Base-by-base conservation (phyloP, 92 coral and sea anemone species). In the Parazoanthus darwini region DNA sequence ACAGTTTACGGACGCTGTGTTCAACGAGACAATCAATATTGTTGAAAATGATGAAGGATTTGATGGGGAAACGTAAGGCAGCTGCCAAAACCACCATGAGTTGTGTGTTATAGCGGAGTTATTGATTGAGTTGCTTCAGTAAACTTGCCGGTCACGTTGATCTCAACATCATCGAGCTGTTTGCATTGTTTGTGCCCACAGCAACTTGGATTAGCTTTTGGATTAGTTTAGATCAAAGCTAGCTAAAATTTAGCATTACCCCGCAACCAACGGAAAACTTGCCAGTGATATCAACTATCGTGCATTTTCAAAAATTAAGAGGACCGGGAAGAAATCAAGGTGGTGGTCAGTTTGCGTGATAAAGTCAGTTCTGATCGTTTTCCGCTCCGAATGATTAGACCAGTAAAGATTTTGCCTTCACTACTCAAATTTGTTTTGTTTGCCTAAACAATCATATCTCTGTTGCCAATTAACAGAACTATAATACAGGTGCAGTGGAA, bases 21-120 rank as follows among this genome's bases (percentile, higher is more conserved):
- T 97, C 88, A 97, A 97, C 73, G 99, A 97, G 84, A 97, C 99
- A 15, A 94, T 97, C 67, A 96, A 91, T 48, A 88, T 97, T 92
- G 92, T 75, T 76, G 99, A 97, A 86, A 94, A 93, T 81, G 97
- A 97, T n/a, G 98, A 94, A 93, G 98, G 97, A 86, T 93, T 97
- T 90, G 99, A 97, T 88, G 99, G 99, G 56, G 99, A 97, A 91
- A 95, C 99, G 97, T 96, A 93, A n/a, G n/a, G n/a, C 16, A 58
- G 66, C 66, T 58, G 23, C 66, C 66, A 58, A 58, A 58, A 58
- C 66, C 23, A 58, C 8, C 0, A 14, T 20, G 23, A 58, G 66
- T 58, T 15, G 6, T 58, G 66, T 58, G 16, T 58, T 15, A 58
- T 58, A 20, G 5, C 66, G 23, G 3, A 20, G 66, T 58, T 58